Base-by-base conservation (phyloP, 37 sponge, comb jelly and placozoan genomes). In the Agelas oroides region DNA sequence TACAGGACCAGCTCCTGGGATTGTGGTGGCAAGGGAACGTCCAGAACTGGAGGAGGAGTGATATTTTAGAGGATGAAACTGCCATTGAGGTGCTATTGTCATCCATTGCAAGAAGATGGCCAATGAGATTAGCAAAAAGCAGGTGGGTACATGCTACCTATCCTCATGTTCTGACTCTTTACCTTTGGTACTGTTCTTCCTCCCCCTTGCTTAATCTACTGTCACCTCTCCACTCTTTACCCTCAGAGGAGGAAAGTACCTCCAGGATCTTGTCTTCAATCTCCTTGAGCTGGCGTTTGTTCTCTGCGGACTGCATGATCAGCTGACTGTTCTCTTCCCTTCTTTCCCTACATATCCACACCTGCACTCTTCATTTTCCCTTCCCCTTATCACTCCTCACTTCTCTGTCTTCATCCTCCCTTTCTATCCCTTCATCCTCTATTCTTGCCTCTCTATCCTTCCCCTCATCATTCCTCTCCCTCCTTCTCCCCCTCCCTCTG, bases 211-310 rank as follows among this genome's bases (percentile, higher is more conserved):
- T 11, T 2, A 23, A 5, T 11, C 38, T 2, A 23, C 35, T 31
- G 5, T n/a, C n/a, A n/a, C n/a, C n/a, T n/a, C n/a, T n/a, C n/a
- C n/a, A n/a, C n/a, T n/a, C n/a, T n/a, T 98, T 96, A 18, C 99
- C 99, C 75, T 98, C 97, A 0, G 99, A 98, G 13, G 99, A 61
- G 17, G 99, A 98, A 2, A 98, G 88, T 0, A 97, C 96, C 82
- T 98, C 99, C 56, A 98, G 71, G 72, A 98, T 98, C 85, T 98
- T 94, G 73, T 98, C 99, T 66, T 98, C 99, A 65, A 98, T 98
- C 78, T 98, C 97, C 76, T 98, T 96, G n/a, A 98, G 89, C 64
- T 94, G 95, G 73, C 93, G 96, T 92, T 98, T 98, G 88, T 98
- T 98, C 19, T 91, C 92, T 5, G 99, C 99, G 59, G 85, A 79